phyloP scores from a whole-genome alignment of 1,140 invertebrate species.

The Listronotus oregonensis region DNA sequence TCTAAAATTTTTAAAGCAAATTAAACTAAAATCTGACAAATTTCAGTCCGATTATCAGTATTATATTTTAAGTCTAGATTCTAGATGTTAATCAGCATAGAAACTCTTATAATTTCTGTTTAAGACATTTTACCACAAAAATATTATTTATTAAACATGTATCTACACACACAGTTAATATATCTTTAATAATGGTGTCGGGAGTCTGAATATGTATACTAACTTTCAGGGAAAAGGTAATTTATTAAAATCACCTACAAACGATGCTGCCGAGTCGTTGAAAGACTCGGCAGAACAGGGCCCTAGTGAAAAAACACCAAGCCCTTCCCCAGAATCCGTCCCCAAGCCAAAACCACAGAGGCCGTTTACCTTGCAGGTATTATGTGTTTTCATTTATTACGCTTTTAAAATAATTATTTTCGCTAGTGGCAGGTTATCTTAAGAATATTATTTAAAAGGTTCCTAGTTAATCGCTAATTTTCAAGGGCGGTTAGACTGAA shows the following conservation, averaged over 20 bases:
- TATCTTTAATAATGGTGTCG: constrained; percentile 8
- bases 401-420: constrained; percentile 14
- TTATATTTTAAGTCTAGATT: too few relatives aligned
- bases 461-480: too few relatives aligned
- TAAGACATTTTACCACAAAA: too few relatives aligned
- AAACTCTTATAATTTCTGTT: too few relatives aligned
- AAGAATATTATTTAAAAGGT: too few relatives aligned
- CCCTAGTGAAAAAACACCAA: constrained; percentile 51
- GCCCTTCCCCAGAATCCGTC: constrained; percentile 55
- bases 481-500: too few relatives aligned
- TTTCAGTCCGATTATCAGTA: too few relatives aligned
- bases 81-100: too few relatives aligned
- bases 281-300: constrained; percentile 56
- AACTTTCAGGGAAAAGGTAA: constrained; percentile 67
- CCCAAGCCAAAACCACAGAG: constrained; percentile 64
- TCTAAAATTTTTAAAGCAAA: too few relatives aligned
- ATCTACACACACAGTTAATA: neutral
- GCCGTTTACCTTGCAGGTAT: constrained; percentile 70
- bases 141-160: too few relatives aligned
- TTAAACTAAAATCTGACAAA: too few relatives aligned
- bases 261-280: constrained; percentile 55
- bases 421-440: neutral
- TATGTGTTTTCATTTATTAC: constrained; percentile 31
- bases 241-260: constrained; percentile 65
- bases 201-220: constrained; percentile 38